A percentile compares a stretch with the other conserved stretches of the same genome.
These are phyloP conservation scores for Oryzias curvinotus DNA, from an alignment of 2,113 vertebrate genomes.

Conservation along the genomic window DNA sequence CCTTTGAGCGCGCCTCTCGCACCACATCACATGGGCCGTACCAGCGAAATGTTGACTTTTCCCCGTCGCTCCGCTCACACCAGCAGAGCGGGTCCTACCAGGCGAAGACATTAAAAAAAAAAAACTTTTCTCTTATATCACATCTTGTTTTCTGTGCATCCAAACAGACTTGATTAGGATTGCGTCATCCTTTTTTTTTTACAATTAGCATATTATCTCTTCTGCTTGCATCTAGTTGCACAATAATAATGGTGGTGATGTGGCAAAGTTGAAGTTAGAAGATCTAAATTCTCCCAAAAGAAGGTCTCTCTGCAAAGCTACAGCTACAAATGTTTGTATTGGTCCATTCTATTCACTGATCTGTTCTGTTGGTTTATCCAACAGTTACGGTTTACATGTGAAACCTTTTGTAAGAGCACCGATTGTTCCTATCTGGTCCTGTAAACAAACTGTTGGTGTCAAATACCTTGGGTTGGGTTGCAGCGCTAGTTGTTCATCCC, in stretches of 20 bases:
- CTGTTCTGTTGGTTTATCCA: not conserved
- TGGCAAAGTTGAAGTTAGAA: too few relatives aligned
- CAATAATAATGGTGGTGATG: too few relatives aligned
- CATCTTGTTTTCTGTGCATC: slow-evolving; percentile 23
- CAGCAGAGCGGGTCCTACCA: slow-evolving; percentile 50
- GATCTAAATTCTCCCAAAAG: too few relatives aligned
- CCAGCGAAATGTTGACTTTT: slow-evolving; percentile 70
- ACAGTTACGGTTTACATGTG: not conserved
- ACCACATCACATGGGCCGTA: slow-evolving; percentile 59
- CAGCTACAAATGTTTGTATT: not conserved
- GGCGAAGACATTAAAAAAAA: slow-evolving; percentile 29
- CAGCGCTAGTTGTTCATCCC: too few relatives aligned
- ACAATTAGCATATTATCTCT: too few relatives aligned
- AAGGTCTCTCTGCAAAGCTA: not conserved
- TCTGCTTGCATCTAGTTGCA: too few relatives aligned
- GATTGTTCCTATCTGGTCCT: too few relatives aligned
- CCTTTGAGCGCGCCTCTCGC: slow-evolving; percentile 61
- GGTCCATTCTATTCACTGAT: not conserved
- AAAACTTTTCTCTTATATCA: slow-evolving; percentile 40
- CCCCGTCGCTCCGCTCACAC: slow-evolving; percentile 58
- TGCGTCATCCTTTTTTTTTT: too few relatives aligned
- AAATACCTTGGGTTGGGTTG: too few relatives aligned
- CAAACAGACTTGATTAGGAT: too few relatives aligned
- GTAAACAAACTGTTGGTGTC: too few relatives aligned
- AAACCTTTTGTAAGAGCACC: too few relatives aligned